Conservation (phyloP, 1,140 invertebrate genomes). For the Alviniconcha marisindica region DNA sequence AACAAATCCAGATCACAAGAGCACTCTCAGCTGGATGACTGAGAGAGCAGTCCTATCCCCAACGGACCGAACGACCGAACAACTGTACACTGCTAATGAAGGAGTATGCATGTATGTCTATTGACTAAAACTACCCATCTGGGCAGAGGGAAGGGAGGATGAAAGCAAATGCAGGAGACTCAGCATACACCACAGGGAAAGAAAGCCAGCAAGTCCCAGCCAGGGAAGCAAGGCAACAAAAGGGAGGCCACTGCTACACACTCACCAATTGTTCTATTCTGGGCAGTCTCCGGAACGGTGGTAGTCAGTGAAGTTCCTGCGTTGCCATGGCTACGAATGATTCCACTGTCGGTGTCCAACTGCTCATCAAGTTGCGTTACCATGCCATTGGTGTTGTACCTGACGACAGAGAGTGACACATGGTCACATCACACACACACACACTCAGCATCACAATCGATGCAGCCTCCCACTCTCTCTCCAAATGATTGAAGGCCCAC, state of each 20-base stretch:
- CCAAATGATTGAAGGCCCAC: neutral
- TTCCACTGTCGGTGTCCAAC: slow-evolving; percentile 47
- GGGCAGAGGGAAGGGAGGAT: no score
- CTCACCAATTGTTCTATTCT: slow-evolving; percentile 26
- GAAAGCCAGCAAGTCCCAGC: neutral
- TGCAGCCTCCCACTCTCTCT: neutral
- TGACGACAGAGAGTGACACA: slow-evolving; percentile 36
- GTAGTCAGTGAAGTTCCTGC: slow-evolving; percentile 47
- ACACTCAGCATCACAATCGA: neutral
- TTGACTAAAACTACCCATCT: no score
- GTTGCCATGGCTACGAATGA: slow-evolving; percentile 53
- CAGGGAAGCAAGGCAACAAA: neutral
- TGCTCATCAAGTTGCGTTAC: slow-evolving; percentile 39
- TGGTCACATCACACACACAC: neutral
- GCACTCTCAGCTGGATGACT: no score
- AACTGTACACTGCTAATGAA: no score
- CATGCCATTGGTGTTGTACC: slow-evolving; percentile 52
- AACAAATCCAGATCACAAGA: no score
- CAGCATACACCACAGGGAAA: neutral
- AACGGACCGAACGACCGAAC: no score
- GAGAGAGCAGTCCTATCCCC: no score
- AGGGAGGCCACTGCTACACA: neutral
- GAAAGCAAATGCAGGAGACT: neutral
- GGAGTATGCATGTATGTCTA: no score
- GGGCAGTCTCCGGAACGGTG: neutral